Evolutionary conservation across 2,888 invertebrate genomes (phyloP), one percentile per base, ranked within the genome.

Genomic region (Lasioglossum vierecki): DNA sequence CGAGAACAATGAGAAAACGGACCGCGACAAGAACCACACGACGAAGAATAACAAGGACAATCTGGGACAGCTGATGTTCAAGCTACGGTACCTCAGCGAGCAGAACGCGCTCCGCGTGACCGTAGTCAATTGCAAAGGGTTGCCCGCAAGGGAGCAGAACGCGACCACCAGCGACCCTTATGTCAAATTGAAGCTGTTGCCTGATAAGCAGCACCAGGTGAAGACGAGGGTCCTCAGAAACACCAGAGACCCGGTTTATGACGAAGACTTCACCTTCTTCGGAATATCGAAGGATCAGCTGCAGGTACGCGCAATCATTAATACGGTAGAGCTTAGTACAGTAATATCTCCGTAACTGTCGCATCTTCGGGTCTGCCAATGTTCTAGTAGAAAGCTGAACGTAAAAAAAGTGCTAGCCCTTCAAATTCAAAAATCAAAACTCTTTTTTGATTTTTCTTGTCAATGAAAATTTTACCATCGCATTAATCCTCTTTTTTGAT

Each of bases 231-330:
- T 99, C 13, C 97, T 99, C 63, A 97, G 99, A 89, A 99, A 99
- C 95, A 99, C 99, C 72, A 96, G 98, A 79, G 98, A 98, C 95
- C 99, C 99, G 0, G 97, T 98, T 2, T 99, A 99, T 95, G 99
- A 99, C 93, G 99, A 99, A 95, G 99, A 99, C 95, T 99, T 99
- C 95, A 99, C 99, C 1, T 99, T 99, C 96, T 99, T 99, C 94
- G 99, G 99, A 80, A 97, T 99, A 92, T 97, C 97, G 76, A 97
- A 97, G 90, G 97, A 97, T 93, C 99, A 99, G 95, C 96, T 99
- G 84, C 96, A 95, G 95, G 96, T 96, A 93, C 82, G 89, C 6
- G 5, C 5, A 44, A 26, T 2, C 8, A 8, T 53, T 53, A 53
- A 53, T 3, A 8, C 3, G 53, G 3, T 22, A 53, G 22, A 3